Base-by-base conservation (phyloP, 1,140 invertebrate genomes). In the Phthorimaea operculella region DNA sequence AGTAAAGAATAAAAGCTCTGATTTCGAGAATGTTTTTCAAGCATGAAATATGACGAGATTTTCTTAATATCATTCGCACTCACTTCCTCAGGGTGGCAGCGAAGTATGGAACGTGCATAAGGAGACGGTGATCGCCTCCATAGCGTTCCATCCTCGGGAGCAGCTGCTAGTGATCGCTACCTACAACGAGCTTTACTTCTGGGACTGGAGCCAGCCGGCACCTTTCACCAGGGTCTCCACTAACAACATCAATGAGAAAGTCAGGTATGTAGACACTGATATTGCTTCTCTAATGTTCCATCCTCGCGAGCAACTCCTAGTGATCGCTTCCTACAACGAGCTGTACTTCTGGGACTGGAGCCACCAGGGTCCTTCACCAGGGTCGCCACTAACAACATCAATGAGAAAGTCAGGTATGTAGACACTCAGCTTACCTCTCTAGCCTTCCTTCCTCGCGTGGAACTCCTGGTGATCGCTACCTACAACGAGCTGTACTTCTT, bases 261-360 rank as follows among this genome's bases (percentile, higher is more conserved):
- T 94, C 64, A 87, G 90, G 90, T 91, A 84, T 5, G 36, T 34
- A 34, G 33, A 34, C n/a, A n/a, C n/a, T n/a, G n/a, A n/a, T n/a
- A n/a, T n/a, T n/a, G n/a, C n/a, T n/a, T n/a, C n/a, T n/a, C n/a
- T n/a, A n/a, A n/a, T n/a, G n/a, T n/a, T n/a, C n/a, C n/a, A n/a
- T n/a, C n/a, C n/a, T n/a, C n/a, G n/a, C n/a, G n/a, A n/a, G n/a
- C n/a, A n/a, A 61, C 83, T 96, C 51, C 86, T 97, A 28, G 93
- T 95, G 4, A 94, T 97, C 65, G 94, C 94, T 15, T 94, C 93
- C 0, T 91, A 89, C 66, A 96, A 96, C 87, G 90, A 93, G 75
- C 85, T 97, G 14, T 91, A 94, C 76, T 96, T 96, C 82, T 96
- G 94, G 95, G 93, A 96, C 72, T 96, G 95, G 95, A 92, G 89